Evolutionary conservation across 1,140 invertebrate species (phyloP).

Genomic region (Aphelinus atriplicis): DNA sequence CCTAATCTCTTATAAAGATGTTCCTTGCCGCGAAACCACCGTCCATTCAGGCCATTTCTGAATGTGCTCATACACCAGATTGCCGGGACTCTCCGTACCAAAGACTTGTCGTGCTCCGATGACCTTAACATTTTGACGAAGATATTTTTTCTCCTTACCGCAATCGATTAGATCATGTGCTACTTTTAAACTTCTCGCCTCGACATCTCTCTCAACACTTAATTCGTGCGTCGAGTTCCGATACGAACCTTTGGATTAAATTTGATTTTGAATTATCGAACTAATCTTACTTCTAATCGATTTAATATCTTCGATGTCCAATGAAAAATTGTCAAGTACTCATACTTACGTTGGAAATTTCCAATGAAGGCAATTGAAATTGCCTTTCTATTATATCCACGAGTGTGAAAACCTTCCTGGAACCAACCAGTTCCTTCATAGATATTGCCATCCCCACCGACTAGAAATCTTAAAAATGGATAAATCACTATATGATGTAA

Average conservation of each 20-base stretch:
- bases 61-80: constrained; percentile 67
- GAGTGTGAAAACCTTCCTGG: constrained; percentile 64
- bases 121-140: constrained; percentile 70
- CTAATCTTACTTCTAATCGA: too few relatives aligned
- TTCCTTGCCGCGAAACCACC: neutral
- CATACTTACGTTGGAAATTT: constrained; percentile 55
- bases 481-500: too few relatives aligned
- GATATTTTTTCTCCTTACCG: constrained; percentile 69
- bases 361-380: constrained; percentile 69
- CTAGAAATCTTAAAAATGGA: constrained; percentile 58
- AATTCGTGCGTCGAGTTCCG: constrained; percentile 12
- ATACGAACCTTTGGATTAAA: constrained; percentile 46
- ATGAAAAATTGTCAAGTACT: too few relatives aligned
- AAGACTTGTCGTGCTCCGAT: constrained; percentile 72
- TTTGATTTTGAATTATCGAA: too few relatives aligned
- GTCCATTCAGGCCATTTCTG: constrained; percentile 56
- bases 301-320: too few relatives aligned
- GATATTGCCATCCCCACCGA: constrained; percentile 68
- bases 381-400: constrained; percentile 62
- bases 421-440: constrained; percentile 71
- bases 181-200: constrained; percentile 66
- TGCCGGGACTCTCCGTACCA: constrained; percentile 72
- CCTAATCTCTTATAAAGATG: neutral
- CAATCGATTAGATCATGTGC: constrained; percentile 71
- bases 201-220: constrained; percentile 72